Base-by-base conservation (phyloP, 1,140 invertebrate species). In the Drosophila orosa region DNA sequence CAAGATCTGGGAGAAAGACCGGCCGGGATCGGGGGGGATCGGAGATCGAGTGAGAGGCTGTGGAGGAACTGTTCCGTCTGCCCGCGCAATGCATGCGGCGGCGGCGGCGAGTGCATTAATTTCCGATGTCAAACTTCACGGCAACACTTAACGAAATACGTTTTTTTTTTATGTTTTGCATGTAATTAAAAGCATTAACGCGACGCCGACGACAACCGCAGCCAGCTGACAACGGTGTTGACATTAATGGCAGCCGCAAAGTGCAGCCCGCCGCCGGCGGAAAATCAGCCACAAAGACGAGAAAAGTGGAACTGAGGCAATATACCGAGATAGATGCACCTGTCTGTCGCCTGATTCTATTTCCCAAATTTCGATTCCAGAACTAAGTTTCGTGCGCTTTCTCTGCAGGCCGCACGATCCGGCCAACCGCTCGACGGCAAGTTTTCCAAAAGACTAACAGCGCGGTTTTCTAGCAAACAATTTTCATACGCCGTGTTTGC, bases 391-490 rank as follows among this genome's bases (percentile, higher is more conserved):
- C 40, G 33, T 44, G 27, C 39, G 17, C 1, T 44, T 40, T 24
- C 35, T 29, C 19, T 15, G 12, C 9, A 15, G 50, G 40, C 27
- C 52, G 37, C 37, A 66, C 31, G 79, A 87, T 87, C 83, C 81
- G 73, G 58, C 75, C 81, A 86, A 86, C 82, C 84, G 80, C 84
- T 84, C 83, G 84, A 60, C 80, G 84, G 76, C 80, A 87, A 54
- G 72, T 87, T 87, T 87, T 89, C 84, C 83, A 83, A 79, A 87
- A 87, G 83, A 87, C 83, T 87, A 66, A 87, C 80, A 87, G 61
- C 58, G 58, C 65, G 74, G 59, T 82, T 86, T 86, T 72, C 83
- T 84, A 80, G 73, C 82, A 55, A 80, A 78, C 78, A 86, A 80
- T 85, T 85, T 85, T 81, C 82, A 86, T 86, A 80, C 76, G 79